Conservation (phyloP, 2,113 vertebrate genomes). For the Megaceryle maxima region DNA sequence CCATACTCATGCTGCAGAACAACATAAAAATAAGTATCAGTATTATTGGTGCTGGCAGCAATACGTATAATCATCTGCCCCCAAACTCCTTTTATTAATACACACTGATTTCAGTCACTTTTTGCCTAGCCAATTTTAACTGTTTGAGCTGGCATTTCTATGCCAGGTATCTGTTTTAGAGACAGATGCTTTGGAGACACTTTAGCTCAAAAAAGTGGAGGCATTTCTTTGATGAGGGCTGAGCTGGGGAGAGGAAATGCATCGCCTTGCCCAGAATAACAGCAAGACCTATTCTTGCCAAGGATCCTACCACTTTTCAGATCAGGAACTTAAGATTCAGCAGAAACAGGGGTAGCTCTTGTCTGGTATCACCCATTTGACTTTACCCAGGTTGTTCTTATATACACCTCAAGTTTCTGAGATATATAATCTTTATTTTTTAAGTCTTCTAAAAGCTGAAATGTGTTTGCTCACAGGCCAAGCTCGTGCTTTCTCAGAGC, state of each 20-base stretch:
- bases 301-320: not conserved
- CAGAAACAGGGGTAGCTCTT: not conserved
- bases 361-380: not conserved
- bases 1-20: not conserved
- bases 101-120: not conserved
- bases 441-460: not conserved
- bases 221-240: constrained; percentile 25
- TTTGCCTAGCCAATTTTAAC: constrained; percentile 47
- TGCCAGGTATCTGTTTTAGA: constrained; percentile 52
- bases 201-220: constrained; percentile 43
- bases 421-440: not conserved
- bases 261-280: constrained; percentile 43
- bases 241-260: not conserved
- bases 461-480: not conserved
- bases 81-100: constrained; percentile 16
- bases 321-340: not conserved
- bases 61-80: not conserved
- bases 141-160: constrained; percentile 12
- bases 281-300: not conserved
- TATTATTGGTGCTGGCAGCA: not conserved
- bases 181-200: constrained; percentile 59
- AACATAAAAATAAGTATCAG: not conserved
- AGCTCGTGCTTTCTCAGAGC: not conserved
- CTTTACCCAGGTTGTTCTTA: not conserved
- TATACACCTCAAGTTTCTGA: not conserved